Conservation (phyloP, 2,888 invertebrate species). For the Acanthosepion pharaonis region DNA sequence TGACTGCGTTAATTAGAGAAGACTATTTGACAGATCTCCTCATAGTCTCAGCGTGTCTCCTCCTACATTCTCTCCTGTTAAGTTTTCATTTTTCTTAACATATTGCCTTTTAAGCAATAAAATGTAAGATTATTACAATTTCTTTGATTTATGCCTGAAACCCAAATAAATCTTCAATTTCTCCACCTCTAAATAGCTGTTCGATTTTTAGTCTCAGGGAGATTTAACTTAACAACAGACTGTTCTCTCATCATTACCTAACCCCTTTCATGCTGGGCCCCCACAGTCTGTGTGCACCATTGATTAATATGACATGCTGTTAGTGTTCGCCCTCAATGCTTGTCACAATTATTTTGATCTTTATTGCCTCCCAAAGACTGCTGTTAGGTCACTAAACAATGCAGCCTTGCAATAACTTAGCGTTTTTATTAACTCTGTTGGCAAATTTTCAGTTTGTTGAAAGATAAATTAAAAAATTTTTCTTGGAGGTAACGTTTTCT, state of each 20-base stretch:
- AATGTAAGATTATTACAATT: background rate
- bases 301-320: conserved; percentile 1
- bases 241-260: conserved; percentile 4
- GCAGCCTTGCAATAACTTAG: background rate
- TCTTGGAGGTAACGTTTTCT: background rate
- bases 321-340: background rate
- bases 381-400: conserved; percentile 33
- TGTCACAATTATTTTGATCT: background rate
- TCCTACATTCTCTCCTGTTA: background rate
- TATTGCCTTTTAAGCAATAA: background rate
- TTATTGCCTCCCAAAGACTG: conserved; percentile 33
- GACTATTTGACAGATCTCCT: background rate
- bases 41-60: background rate
- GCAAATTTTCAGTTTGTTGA: background rate
- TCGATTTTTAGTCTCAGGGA: background rate
- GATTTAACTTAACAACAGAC: background rate
- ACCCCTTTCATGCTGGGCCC: background rate
- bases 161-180: background rate
- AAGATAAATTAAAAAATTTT: background rate
- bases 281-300: background rate
- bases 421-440: background rate
- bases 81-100: background rate
- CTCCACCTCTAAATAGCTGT: background rate
- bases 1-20: background rate
- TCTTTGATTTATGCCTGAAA: background rate